Base-by-base conservation (phyloP, 2,113 vertebrate genomes). In the Paradoxurus hermaphroditus region DNA sequence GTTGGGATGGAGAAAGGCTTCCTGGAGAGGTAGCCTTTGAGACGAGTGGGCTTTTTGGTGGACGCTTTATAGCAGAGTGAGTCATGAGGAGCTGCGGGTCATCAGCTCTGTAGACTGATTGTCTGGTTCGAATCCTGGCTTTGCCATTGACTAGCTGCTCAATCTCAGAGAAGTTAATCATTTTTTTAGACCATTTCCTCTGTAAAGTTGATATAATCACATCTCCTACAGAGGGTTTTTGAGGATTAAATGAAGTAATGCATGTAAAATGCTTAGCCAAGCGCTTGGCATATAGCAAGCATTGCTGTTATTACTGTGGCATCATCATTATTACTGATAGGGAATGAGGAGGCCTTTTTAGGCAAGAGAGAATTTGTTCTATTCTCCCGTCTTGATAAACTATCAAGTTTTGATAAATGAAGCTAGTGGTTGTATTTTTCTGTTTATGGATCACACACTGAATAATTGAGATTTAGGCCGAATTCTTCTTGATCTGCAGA, bases 401-500 rank as follows among this genome's bases (percentile, higher is more conserved):
- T 91, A 27, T 3, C 27, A 86, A 19, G 29, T 97, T 95, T 97
- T 89, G 53, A 82, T 89, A 88, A 92, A 56, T 77, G 81, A 97
- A 91, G 39, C 56, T 53, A 34, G n/a, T 91, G 65, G 16, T 81
- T 82, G 7, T 88, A 84, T 86, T 93, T 97, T 98, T 82, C 78
- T 51, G 23, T 84, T 95, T 94, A 88, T 79, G 72, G 91, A 62
- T 96, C 79, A 91, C 15, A 81, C 36, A 68, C 16, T 85, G 63
- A 94, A 79, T 82, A 92, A 90, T 63, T 92, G 73, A 86, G 51
- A 81, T 82, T 83, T 90, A 85, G 36, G 59, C 51, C 49, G 25
- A 18, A 75, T 72, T 95, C 15, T 96, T 96, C 56, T 91, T 92
- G 27, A 95, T 65, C 87, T 94, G 72, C 36, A 94, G 65, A 89